These are phyloP conservation scores for Ophioninae sp. DNA, from an alignment of 2,888 invertebrate genomes.

Conservation along the genomic window DNA sequence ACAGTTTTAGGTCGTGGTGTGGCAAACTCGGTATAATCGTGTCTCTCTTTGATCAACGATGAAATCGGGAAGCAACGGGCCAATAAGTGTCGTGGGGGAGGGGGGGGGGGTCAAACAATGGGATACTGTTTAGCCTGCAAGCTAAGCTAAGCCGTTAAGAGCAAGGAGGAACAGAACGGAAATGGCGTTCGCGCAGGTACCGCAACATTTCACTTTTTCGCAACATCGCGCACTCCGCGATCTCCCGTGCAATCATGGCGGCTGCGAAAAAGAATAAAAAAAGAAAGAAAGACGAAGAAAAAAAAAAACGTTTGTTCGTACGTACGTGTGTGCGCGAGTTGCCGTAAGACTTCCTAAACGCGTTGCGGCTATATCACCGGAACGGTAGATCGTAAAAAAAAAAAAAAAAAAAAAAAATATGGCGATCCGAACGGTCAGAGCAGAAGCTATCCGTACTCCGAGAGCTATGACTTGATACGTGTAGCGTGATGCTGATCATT, in stretches of 20 bases:
- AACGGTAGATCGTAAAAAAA: slow-evolving; percentile 58
- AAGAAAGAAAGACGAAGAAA: slow-evolving; percentile 43
- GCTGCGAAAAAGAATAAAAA: slow-evolving; percentile 60
- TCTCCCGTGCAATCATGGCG: slow-evolving; percentile 61
- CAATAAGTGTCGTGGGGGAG: not conserved
- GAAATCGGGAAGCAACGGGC: not conserved
- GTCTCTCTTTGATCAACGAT: not conserved
- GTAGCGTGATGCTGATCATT: slow-evolving; percentile 66
- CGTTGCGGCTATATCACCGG: slow-evolving; percentile 59
- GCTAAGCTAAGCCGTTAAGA: not conserved
- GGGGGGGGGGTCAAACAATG: slow-evolving; percentile 9
- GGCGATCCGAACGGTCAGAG: slow-evolving; percentile 54
- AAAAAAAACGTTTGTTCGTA: slow-evolving; percentile 58
- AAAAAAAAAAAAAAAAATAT: slow-evolving; percentile 25
- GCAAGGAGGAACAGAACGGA: slow-evolving; percentile 56
- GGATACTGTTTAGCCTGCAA: slow-evolving; percentile 7
- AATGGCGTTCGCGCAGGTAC: slow-evolving; percentile 61
- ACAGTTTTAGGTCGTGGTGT: not conserved
- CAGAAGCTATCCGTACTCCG: slow-evolving; percentile 8
- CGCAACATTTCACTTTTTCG: slow-evolving; percentile 78
- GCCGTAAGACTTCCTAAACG: slow-evolving; percentile 73
- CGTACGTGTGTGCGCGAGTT: slow-evolving; percentile 64
- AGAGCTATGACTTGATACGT: slow-evolving; percentile 14
- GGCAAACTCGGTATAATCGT: not conserved
- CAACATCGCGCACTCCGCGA: slow-evolving; percentile 69